A percentile compares a stretch with the other conserved stretches of the same genome.
These are phyloP conservation scores for Cisticola juncidis DNA, from an alignment of 2,113 vertebrate genomes.

Conservation along the genomic window DNA sequence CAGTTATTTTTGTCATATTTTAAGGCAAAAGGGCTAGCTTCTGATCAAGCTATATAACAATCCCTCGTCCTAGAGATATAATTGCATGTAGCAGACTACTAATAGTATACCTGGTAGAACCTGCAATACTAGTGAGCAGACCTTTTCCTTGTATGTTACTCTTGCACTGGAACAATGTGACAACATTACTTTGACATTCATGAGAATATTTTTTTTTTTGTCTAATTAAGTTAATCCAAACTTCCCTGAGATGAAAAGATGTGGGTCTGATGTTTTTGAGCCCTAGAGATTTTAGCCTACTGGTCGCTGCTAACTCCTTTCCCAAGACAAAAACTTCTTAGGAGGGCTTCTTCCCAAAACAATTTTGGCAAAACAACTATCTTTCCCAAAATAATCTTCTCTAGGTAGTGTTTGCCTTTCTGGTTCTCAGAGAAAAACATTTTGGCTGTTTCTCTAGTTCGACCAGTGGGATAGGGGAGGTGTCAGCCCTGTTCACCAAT, in stretches of 20 bases:
- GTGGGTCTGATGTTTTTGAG: too few relatives aligned
- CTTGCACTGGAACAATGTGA: not conserved
- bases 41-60: not conserved
- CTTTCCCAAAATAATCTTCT: too few relatives aligned
- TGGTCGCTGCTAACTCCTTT: too few relatives aligned
- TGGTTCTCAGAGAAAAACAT: too few relatives aligned
- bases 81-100: not conserved
- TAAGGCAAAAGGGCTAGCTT: not conserved
- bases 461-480: too few relatives aligned
- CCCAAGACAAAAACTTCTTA: too few relatives aligned
- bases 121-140: not conserved
- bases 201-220: not conserved
- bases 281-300: too few relatives aligned
- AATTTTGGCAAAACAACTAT: too few relatives aligned
- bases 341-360: too few relatives aligned
- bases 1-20: not conserved
- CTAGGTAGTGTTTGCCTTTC: too few relatives aligned
- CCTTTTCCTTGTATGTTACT: not conserved
- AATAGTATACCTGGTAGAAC: not conserved
- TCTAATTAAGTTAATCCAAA: not conserved
- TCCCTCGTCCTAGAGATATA: not conserved
- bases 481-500: too few relatives aligned
- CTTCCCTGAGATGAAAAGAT: not conserved
- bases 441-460: too few relatives aligned
- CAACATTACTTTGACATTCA: not conserved